Evolutionary conservation across 2,113 vertebrate genomes (phyloP).

Genomic region (Guaruba guarouba): DNA sequence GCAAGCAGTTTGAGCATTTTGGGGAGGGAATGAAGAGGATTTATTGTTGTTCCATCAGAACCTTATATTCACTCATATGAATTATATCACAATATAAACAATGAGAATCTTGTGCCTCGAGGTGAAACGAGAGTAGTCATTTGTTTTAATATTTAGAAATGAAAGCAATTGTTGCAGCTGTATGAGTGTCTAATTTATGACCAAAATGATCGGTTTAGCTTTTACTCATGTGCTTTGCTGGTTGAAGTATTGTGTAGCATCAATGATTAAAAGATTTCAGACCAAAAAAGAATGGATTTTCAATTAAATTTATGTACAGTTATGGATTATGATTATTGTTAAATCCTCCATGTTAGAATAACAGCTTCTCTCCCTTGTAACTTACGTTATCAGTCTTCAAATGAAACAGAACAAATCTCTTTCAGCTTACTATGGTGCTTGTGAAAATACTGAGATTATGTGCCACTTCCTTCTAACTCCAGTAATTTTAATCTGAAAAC

Average conservation of each 20-base stretch:
- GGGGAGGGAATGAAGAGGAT: not conserved
- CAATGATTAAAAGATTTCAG: constrained; percentile 4
- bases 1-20: not conserved
- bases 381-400: not conserved
- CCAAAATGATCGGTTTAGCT: not conserved
- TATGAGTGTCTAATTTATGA: not conserved
- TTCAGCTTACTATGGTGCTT: not conserved
- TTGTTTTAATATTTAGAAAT: constrained; percentile 59
- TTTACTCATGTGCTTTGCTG: not conserved
- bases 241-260: not conserved
- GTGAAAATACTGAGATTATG: not conserved
- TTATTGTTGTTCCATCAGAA: not conserved
- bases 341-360: constrained; percentile 20
- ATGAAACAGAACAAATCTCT: constrained; percentile 12
- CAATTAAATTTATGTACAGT: constrained; percentile 30
- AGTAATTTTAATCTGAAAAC: constrained; percentile 30
- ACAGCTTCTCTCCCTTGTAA: not conserved
- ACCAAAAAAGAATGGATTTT: constrained; percentile 15
- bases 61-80: not conserved
- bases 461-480: not conserved
- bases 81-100: not conserved
- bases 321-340: constrained; percentile 17
- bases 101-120: constrained; percentile 29
- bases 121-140: constrained; percentile 35
- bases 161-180: not conserved